Percentiles rank a stretch among this genome's conserved stretches.
These are phyloP conservation scores for Pogonomyrmex barbatus DNA, from an alignment of 1,140 invertebrate genomes.

Conservation along the genomic window DNA sequence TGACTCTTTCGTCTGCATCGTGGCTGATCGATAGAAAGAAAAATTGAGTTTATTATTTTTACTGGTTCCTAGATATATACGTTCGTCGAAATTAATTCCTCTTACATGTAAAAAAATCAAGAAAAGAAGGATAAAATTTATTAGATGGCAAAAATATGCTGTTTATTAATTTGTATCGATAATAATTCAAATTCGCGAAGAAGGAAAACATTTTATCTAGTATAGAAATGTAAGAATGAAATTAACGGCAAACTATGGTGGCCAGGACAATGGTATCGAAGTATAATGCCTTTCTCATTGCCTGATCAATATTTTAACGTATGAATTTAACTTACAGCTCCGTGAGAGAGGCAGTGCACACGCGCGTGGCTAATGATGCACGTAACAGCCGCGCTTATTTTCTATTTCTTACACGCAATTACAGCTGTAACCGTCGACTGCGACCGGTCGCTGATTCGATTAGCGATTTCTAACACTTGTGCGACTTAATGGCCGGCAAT, in stretches of 20 bases:
- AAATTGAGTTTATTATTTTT: conserved; percentile 1
- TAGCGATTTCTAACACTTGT: conserved; percentile 61
- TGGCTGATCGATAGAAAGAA: not conserved
- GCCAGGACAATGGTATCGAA: not conserved
- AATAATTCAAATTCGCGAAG: not conserved
- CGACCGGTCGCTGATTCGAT: conserved; percentile 57
- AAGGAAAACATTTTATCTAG: not conserved
- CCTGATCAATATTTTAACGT: conserved; percentile 39
- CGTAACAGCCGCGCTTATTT: conserved; percentile 63
- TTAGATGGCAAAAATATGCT: not conserved
- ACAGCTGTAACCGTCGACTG: conserved; percentile 58
- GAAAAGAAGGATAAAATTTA: not conserved
- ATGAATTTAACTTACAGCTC: conserved; percentile 42
- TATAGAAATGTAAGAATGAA: not conserved
- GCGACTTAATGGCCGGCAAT: conserved; percentile 62
- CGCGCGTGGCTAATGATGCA: conserved; percentile 59
- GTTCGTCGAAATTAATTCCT: not conserved
- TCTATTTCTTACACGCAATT: conserved; percentile 65
- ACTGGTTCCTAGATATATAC: not conserved
- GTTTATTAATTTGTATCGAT: not conserved
- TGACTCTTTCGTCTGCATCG: not conserved
- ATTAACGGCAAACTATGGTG: not conserved
- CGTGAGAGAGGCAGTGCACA: conserved; percentile 34
- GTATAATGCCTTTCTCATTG: conserved; percentile 2
- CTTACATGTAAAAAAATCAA: not conserved